Conservation (phyloP, 2,888 invertebrate genomes). For the Calliscelio sp. region DNA sequence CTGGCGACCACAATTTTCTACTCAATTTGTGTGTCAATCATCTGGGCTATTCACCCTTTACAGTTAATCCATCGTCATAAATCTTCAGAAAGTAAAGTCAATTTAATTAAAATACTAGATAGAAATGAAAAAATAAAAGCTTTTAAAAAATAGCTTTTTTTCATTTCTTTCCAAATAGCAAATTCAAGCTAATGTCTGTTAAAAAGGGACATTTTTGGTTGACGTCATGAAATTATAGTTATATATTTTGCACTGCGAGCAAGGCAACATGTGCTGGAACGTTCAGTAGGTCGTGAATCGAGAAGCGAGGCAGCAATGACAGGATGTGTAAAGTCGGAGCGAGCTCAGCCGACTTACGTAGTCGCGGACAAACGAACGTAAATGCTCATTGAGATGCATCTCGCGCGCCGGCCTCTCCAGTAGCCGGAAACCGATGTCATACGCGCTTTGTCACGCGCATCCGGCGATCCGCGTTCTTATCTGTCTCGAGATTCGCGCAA, state of each 20-base stretch:
- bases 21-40: no score
- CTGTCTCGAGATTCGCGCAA: slow-evolving; percentile 64
- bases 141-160: no score
- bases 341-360: slow-evolving; percentile 63
- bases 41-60: no score
- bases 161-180: no score
- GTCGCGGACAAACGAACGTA: slow-evolving; percentile 69
- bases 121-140: no score
- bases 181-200: no score
- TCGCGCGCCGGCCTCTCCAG: slow-evolving; percentile 82
- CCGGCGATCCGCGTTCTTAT: slow-evolving; percentile 79
- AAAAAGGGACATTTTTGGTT: no score
- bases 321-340: slow-evolving; percentile 66
- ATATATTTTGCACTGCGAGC: slow-evolving; percentile 15
- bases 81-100: no score
- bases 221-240: neutral
- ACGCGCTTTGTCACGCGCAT: slow-evolving; percentile 84
- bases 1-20: no score
- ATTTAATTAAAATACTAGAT: no score
- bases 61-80: no score
- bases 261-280: slow-evolving; percentile 51
- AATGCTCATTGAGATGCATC: slow-evolving; percentile 85
- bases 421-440: slow-evolving; percentile 85
- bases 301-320: slow-evolving; percentile 61
- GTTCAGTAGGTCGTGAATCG: slow-evolving; percentile 66